Base-by-base conservation (phyloP, 2,888 invertebrate species). In the Nymphalis c-album region DNA sequence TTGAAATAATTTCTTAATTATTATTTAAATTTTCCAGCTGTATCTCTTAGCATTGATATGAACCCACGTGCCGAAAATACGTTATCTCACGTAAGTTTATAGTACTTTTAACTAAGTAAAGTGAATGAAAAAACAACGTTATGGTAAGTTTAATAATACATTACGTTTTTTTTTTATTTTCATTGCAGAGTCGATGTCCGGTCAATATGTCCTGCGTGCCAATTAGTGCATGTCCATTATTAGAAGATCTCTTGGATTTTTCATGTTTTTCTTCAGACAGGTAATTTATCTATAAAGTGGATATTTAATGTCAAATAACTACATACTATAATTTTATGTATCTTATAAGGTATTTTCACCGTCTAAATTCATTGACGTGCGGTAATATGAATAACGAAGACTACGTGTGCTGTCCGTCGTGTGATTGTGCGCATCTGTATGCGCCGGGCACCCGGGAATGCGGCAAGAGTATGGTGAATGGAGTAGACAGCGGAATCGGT, bases 401-500 rank as follows among this genome's bases (percentile, higher is more conserved):
- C 71, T 86, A 93, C 73, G 93, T 95, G 0, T 95, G 95, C 79
- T 95, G 95, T 77, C 95, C 95, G 0, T 87, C 92, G 0, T 91
- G 93, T 64, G 91, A 91, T 65, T 90, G 91, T 64, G 85, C 86
- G 2, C 82, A 80, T 48, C 83, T 91, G 0, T 90, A 86, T 73
- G 87, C 85, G 55, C 85, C 80, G 1, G 87, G 88, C 2, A 79
- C 82, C 0, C 93, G 93, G 72, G 87, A 93, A 55, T 95, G 95
- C 71, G 95, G 95, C 0, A 92, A 93, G 76, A 94, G 95, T 17
- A 92, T 95, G 86, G 94, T 95, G 3, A 93, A 94, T 71, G 95
- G 95, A 0, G 91, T 93, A 7, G 93, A 93, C 75, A 93, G 91
- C 50, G 95, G 95, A 1, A 83, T 96, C 8, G 96, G 96, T 1